A percentile compares a stretch with the other conserved stretches of the same genome.
phyloP scores from a whole-genome alignment of 2,888 invertebrate genomes.

The Ecdyonurus torrentis region DNA sequence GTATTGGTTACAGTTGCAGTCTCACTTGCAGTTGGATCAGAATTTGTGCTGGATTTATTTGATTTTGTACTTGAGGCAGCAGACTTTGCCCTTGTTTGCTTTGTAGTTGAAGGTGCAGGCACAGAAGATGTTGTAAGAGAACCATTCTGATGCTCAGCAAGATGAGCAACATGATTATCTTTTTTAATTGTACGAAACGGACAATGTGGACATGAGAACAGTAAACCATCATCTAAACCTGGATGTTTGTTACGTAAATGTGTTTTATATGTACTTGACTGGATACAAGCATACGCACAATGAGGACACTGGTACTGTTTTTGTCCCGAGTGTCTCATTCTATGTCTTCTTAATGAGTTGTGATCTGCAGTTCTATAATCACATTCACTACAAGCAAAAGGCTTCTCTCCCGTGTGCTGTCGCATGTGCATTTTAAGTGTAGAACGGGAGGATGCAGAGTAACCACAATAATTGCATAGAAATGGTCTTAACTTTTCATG shows the following conservation, averaged over 20 bases:
- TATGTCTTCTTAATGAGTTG: conserved; percentile 64
- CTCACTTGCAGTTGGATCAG: background rate
- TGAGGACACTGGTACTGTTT: conserved; percentile 60
- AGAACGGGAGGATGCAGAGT: conserved; percentile 44
- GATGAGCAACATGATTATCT: conserved; percentile 38
- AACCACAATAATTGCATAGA: conserved; percentile 48
- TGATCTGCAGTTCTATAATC: conserved; percentile 58
- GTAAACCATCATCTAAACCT: conserved; percentile 37
- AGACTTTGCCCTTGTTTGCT: background rate
- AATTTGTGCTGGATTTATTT: background rate
- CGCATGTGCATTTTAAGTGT: conserved; percentile 49
- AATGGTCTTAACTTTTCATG: conserved; percentile 50
- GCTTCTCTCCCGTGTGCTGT: conserved; percentile 59
- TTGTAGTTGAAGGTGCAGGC: background rate
- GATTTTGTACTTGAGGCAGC: background rate
- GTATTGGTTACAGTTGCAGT: background rate
- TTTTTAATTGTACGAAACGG: conserved; percentile 45
- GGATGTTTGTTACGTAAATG: conserved; percentile 70
- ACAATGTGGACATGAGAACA: conserved; percentile 44
- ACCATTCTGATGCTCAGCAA: conserved; percentile 21
- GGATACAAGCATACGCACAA: conserved; percentile 65
- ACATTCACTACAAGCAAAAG: conserved; percentile 59
- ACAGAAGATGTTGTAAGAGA: background rate
- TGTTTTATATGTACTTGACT: conserved; percentile 57
- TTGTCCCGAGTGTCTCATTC: conserved; percentile 55